Evolutionary conservation across 2,888 invertebrate genomes (phyloP).

Genomic region (Amiota minor): DNA sequence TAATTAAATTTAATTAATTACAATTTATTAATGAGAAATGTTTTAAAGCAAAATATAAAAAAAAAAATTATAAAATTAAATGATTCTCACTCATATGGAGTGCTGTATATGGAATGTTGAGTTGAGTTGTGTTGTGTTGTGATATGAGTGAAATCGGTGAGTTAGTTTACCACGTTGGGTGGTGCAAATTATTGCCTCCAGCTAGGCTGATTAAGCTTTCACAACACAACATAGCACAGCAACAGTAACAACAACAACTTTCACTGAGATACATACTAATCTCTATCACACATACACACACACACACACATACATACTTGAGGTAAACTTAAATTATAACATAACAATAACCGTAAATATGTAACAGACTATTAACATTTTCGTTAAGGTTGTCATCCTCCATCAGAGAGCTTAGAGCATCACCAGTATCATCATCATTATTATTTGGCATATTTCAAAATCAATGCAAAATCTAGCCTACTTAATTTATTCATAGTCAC

Average conservation of each 20-base stretch:
- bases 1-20: conserved; percentile 67
- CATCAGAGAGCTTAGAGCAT: too few species aligned
- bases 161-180: conserved; percentile 6
- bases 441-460: conserved; percentile 28
- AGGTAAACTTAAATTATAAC: conserved; percentile 3
- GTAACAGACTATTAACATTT: conserved; percentile 2
- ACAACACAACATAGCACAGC: too few species aligned
- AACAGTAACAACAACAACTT: too few species aligned
- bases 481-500: conserved; percentile 66
- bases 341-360: conserved; percentile 27
- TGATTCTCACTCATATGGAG: not conserved
- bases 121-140: not conserved
- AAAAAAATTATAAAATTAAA: not conserved
- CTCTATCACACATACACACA: not conserved
- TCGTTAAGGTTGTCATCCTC: too few species aligned
- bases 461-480: conserved; percentile 45
- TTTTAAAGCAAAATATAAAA: conserved; percentile 12
- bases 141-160: not conserved
- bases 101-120: not conserved
- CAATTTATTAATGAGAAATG: conserved; percentile 58
- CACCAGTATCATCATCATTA: too few species aligned
- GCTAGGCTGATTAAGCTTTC: too few species aligned
- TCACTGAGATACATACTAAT: too few species aligned
- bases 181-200: not conserved
- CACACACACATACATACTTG: not conserved